Base-by-base conservation (phyloP, 2,888 invertebrate species). In the Branchipolynoe longqiensis region DNA sequence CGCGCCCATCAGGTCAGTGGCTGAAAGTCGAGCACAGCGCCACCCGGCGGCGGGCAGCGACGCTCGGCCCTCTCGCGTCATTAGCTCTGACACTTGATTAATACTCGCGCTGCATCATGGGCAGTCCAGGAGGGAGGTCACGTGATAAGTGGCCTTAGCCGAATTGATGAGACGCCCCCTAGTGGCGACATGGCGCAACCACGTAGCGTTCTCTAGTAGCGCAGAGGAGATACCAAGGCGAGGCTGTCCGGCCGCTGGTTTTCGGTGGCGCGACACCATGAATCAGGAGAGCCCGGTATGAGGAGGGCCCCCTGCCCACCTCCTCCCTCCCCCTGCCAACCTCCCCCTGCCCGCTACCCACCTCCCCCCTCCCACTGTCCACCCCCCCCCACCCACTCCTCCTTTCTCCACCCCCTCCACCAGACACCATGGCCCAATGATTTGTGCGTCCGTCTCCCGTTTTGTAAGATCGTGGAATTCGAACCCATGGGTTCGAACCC, bases 171-270 rank as follows among this genome's bases (percentile, higher is more conserved):
- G 58, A n/a, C 58, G 8, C 58, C 58, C 58, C n/a, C 58, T 58
- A 22, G 64, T 31, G 28, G 64, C 12, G 64, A 33, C 31, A n/a
- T 4, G 25, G 59, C 59, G 22, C 14, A 31, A 28, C 4, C 31
- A 64, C 33, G 64, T 14, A 33, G 64, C 33, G 64, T 22, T 33
- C 64, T 64, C 64, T 64, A 64, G 28, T 64, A 33, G 64, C 8
- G 64, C 3, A 33, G 33, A 64, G 64, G 64, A 31, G 64, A 64
- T n/a, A 64, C 64, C 33, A 64, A 64, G 64, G 28, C 33, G 64
- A 12, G 33, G 64, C 31, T 64, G 64, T 64, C 64, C 31, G 33
- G 8, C 8, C 4, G 64, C 8, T 28, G 64, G 64, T 33, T 4
- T 33, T n/a, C 22, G 4, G 58, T n/a, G 22, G 58, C n/a, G 8